Conservation (phyloP, 2,888 invertebrate species). For the Xestia ashworthii region DNA sequence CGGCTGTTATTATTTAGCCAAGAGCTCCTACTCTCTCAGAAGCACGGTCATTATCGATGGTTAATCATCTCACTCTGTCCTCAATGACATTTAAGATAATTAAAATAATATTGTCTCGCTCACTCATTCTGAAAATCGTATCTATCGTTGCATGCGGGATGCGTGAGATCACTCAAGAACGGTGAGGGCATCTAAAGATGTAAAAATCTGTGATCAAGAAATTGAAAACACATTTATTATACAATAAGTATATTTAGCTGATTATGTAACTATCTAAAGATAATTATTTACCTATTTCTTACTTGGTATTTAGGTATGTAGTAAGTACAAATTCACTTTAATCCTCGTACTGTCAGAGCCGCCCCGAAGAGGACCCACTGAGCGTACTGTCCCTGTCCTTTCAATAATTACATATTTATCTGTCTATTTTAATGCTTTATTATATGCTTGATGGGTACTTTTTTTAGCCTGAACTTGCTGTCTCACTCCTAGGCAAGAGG, state of each 20-base stretch:
- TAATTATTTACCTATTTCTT: not conserved
- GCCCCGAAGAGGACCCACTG: no score
- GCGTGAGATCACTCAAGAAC: not conserved
- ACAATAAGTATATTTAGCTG: not conserved
- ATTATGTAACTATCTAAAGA: not conserved
- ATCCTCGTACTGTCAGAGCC: no score
- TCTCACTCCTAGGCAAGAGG: no score
- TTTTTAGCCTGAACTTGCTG: no score
- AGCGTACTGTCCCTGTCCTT: not conserved
- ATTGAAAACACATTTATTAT: constrained; percentile 4
- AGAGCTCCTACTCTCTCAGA: no score
- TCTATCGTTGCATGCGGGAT: not conserved
- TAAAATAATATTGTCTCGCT: not conserved
- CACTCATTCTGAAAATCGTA: not conserved
- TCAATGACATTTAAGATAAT: not conserved
- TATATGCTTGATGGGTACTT: not conserved
- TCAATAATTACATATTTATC: not conserved
- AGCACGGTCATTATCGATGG: not conserved
- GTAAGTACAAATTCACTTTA: not conserved
- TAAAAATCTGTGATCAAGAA: not conserved
- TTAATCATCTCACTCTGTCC: not conserved
- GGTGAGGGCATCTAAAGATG: not conserved
- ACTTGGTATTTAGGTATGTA: not conserved
- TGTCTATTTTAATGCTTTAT: not conserved
- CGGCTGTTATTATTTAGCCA: no score